Conservation (phyloP, 2,113 vertebrate species). For the Cariama cristata region DNA sequence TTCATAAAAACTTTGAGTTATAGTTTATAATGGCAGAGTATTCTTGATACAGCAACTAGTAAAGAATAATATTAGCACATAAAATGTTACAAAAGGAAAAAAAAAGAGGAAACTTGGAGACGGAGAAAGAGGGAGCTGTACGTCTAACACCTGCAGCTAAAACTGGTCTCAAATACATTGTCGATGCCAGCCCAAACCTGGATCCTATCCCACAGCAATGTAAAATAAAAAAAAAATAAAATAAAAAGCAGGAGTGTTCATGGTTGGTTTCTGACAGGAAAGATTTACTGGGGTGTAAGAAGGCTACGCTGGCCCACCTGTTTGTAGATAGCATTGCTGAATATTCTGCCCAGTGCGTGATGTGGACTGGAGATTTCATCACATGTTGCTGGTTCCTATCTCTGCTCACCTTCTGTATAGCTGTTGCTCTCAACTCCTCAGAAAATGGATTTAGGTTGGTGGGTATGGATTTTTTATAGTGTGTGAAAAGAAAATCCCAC, state of each 20-base stretch:
- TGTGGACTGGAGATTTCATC: not conserved
- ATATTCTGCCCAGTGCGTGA: not conserved
- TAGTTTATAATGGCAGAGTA: not conserved
- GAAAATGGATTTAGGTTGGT: not conserved
- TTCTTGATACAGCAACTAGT: not conserved
- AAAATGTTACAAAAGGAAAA: not conserved
- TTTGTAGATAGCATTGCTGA: not conserved
- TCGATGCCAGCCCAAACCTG: rapidly evolving
- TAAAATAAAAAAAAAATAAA: too few relatives aligned
- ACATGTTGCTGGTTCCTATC: rapidly evolving
- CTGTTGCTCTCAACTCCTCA: not conserved
- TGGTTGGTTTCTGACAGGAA: not conserved
- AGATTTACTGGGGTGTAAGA: not conserved
- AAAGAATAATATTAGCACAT: not conserved
- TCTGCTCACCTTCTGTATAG: not conserved
- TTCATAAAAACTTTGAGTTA: not conserved
- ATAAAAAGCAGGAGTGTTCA: not conserved
- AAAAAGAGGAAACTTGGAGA: not conserved
- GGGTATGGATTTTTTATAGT: not conserved
- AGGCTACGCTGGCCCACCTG: not conserved
- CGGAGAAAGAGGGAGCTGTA: not conserved
- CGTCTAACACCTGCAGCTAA: not conserved
- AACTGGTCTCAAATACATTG: not conserved
- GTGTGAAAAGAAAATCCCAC: not conserved
- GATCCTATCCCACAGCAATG: not conserved